These are phyloP conservation scores for Acropternis orthonyx DNA, from an alignment of 2,797 vertebrate species.

Conservation along the genomic window DNA sequence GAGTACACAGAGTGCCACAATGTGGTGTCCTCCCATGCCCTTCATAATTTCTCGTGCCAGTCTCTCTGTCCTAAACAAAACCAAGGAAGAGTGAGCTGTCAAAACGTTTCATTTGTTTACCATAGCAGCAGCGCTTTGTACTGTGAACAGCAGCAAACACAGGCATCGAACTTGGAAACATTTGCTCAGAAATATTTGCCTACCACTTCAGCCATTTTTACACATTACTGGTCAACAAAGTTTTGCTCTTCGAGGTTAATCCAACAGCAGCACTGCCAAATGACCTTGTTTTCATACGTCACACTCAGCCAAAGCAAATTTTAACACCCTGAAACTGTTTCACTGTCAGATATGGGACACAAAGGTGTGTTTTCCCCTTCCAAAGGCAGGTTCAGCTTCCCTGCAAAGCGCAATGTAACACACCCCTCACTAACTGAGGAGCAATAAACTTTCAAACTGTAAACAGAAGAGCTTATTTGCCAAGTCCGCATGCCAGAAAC, in stretches of 20 bases:
- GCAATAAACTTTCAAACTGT: not conserved
- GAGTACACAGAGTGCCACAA: slow-evolving; percentile 95
- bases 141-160: not conserved
- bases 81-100: not conserved
- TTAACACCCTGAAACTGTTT: not conserved
- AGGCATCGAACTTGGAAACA: not conserved
- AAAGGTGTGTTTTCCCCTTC: not conserved
- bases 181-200: not conserved
- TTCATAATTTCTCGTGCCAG: slow-evolving; percentile 97
- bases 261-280: slow-evolving; percentile 24
- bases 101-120: not conserved
- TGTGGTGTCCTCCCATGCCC: slow-evolving; percentile 97
- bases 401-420: not conserved
- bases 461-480: not conserved
- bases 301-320: slow-evolving; percentile 38
- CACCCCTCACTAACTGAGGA: not conserved
- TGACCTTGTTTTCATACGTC: not conserved
- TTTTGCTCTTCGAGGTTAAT: slow-evolving; percentile 55
- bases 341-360: not conserved
- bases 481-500: not conserved
- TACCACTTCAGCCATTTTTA: not conserved
- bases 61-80: slow-evolving; percentile 87
- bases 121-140: not conserved
- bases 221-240: not conserved
- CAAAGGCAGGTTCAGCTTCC: not conserved